Evolutionary conservation across 2,113 vertebrate species (phyloP), one percentile per base, ranked within the genome.

Genomic region (Leptosomus discolor): DNA sequence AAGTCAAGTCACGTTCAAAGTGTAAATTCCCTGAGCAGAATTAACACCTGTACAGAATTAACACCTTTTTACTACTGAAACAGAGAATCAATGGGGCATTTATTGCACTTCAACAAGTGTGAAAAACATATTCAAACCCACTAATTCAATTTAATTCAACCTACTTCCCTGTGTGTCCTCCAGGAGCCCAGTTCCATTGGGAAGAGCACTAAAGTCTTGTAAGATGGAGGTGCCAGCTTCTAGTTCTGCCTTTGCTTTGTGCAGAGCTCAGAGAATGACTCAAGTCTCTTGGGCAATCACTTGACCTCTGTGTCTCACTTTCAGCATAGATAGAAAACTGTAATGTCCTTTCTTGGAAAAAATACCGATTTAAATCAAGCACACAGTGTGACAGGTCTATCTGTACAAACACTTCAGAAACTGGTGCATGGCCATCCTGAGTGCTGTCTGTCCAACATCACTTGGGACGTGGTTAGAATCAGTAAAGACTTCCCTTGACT

Each of bases 321-420:
- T 54, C 45, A 86, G 57, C 29, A 12, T 4, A 60, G 58, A 9
- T 7, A 73, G 46, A 58, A 17, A 77, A 46, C n/a, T 20, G 13
- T 18, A 17, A 56, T 9, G 24, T 34, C 8, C 34, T 75, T 82
- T 53, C 41, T 39, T 58, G 51, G 22, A n/a, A 58, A 48, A 71
- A 51, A 5, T 1, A 14, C 4, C 22, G 36, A 2, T 50, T 78
- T 17, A 43, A 67, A 64, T 15, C 1, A 23, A 45, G 8, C 22
- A 12, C 32, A 9, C 2, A 0, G 0, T 23, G 60, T 43, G 60
- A 22, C 17, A 37, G 21, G 8, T 56, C 23, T 53, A 7, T 34
- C 20, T 36, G 27, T 34, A 18, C 32, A 17, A 68, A 22, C 12
- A 18, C 15, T 19, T 32, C 54, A 34, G 26, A 54, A 77, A 11